These are phyloP conservation scores for Drosophila obscura DNA, from an alignment of 1,140 invertebrate genomes.

Conservation along the genomic window DNA sequence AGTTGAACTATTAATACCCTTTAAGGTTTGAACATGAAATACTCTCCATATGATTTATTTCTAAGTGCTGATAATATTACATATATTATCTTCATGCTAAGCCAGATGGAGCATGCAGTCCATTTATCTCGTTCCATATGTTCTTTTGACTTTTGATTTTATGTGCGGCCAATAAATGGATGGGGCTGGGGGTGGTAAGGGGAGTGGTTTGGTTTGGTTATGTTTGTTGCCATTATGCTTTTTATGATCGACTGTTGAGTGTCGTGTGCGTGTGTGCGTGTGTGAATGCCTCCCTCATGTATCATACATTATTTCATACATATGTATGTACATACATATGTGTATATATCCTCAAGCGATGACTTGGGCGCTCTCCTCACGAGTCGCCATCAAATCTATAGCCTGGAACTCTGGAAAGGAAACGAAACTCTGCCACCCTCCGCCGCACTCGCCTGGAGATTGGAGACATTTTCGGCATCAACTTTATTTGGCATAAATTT, in stretches of 20 bases:
- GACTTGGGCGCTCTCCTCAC: not conserved
- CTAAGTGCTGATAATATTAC: no score
- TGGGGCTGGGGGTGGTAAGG: no score
- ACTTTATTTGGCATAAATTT: constrained; percentile 49
- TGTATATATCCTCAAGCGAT: not conserved
- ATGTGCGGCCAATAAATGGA: constrained; percentile 25
- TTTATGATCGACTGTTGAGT: constrained; percentile 28
- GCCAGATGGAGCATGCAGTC: not conserved
- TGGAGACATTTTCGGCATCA: constrained; percentile 44
- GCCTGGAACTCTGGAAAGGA: not conserved
- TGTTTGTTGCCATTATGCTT: constrained; percentile 12
- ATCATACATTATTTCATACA: constrained; percentile 1
- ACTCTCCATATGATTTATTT: no score
- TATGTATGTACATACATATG: no score
- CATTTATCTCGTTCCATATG: constrained; percentile 10
- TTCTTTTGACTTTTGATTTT: constrained; percentile 20
- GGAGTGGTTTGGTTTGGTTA: no score
- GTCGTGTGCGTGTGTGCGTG: constrained; percentile 6
- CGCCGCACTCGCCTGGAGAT: constrained; percentile 8
- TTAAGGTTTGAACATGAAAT: no score
- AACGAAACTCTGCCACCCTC: not conserved
- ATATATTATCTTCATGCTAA: no score
- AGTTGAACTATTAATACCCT: no score
- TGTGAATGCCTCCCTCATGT: constrained; percentile 2
- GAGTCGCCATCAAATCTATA: constrained; percentile 1